A percentile compares a stretch with the other conserved stretches of the same genome.
These are phyloP conservation scores for Dendrolimus houi DNA, from an alignment of 2,888 invertebrate genomes.

Conservation along the genomic window DNA sequence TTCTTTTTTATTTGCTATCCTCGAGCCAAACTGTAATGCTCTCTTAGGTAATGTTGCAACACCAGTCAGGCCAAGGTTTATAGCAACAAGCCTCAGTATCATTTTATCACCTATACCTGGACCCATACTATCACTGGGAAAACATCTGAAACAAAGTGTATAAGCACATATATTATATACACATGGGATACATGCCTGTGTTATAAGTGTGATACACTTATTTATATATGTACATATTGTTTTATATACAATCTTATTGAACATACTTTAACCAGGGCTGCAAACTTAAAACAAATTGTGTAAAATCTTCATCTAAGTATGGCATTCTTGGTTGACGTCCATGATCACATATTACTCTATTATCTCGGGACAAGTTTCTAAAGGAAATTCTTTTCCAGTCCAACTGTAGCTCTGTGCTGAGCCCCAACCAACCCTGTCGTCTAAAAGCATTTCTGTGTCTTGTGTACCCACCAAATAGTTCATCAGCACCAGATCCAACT, in stretches of 20 bases:
- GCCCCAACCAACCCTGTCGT: conserved; percentile 72
- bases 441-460: conserved; percentile 87
- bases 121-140: conserved; percentile 73
- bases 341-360: conserved; percentile 93
- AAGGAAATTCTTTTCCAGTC: conserved; percentile 92
- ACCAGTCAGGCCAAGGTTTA: conserved; percentile 78
- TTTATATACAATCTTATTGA: not conserved
- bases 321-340: conserved; percentile 90
- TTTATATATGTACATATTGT: no score
- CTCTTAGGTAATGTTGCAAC: conserved; percentile 88
- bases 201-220: no score
- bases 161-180: no score
- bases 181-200: no score
- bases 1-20: conserved; percentile 94
- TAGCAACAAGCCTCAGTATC: conserved; percentile 85
- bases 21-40: conserved; percentile 97
- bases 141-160: conserved; percentile 65
- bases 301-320: conserved; percentile 84
- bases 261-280: conserved; percentile 81
- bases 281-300: conserved; percentile 78
- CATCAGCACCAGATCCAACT: conserved; percentile 97
- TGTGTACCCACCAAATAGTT: conserved; percentile 95
- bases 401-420: conserved; percentile 78
- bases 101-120: conserved; percentile 96
- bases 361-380: conserved; percentile 96